Conservation (phyloP, 2,888 invertebrate genomes). For the Sminthurides aquaticus region DNA sequence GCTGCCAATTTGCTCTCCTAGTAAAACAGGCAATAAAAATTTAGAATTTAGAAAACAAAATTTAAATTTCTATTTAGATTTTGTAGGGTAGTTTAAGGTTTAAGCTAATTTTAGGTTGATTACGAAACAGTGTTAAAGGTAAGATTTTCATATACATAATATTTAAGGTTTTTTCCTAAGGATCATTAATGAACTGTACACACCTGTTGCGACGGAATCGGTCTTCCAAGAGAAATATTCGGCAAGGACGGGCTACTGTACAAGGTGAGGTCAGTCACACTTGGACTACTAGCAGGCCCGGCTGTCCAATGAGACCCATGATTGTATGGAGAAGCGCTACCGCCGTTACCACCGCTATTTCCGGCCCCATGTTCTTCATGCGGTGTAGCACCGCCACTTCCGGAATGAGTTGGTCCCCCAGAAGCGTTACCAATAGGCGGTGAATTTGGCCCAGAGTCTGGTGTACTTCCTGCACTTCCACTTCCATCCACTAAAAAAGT, state of each 20-base stretch:
- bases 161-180: neutral
- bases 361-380: slow-evolving; percentile 58
- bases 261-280: slow-evolving; percentile 63
- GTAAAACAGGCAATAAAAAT: slow-evolving; percentile 7
- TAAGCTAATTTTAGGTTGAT: too few relatives aligned
- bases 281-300: slow-evolving; percentile 52
- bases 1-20: slow-evolving; percentile 52
- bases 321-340: slow-evolving; percentile 59
- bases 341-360: slow-evolving; percentile 50
- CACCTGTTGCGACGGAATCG: slow-evolving; percentile 48
- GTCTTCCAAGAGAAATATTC: slow-evolving; percentile 86
- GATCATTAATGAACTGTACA: neutral
- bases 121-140: too few relatives aligned
- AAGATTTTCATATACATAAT: too few relatives aligned
- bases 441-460: slow-evolving; percentile 69
- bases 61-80: too few relatives aligned
- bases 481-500: slow-evolving; percentile 45
- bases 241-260: slow-evolving; percentile 95
- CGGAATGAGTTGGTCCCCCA: slow-evolving; percentile 50
- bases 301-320: slow-evolving; percentile 45
- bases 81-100: too few relatives aligned
- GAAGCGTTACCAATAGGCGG: slow-evolving; percentile 52
- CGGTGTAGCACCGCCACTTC: slow-evolving; percentile 55
- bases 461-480: slow-evolving; percentile 53
- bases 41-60: slow-evolving; percentile 15